Evolutionary conservation across 2,797 vertebrate species (phyloP), one percentile per base, ranked within the genome.

Genomic region (Arremon brunneinucha): DNA sequence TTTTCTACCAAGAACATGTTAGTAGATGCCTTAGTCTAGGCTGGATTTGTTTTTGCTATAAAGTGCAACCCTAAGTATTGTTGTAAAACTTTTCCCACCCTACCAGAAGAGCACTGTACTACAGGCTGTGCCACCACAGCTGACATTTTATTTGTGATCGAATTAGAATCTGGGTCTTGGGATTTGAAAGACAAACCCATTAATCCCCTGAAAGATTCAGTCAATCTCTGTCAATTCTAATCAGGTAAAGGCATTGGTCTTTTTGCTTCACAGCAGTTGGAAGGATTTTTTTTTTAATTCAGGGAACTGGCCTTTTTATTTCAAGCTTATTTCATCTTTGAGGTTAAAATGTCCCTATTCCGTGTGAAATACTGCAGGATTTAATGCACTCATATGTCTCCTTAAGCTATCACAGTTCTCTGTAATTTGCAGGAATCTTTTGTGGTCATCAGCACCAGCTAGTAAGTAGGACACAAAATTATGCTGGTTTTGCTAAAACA

Each of bases 161-260:
- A 96, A 94, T 96, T 97, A 97, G 95, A 96, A 95, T 96, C 72
- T 90, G 75, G 88, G 84, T 97, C 62, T 97, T 96, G 85, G 86
- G 94, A 94, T 97, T 96, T 96, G 87, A 91, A 97, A 97, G 91
- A 63, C 83, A 95, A 94, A 85, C 20, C 3, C 84, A 89, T 96
- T 96, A 96, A 95, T 95, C 87, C 94, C 74, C 83, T 97, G 93
- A 96, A 95, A 85, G 88, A 95, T 93, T 97, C 81, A 88, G 85
- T 95, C 93, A 94, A 74, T 96, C 62, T 86, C 88, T 96, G 93
- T 95, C 94, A 96, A 35, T 86, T 95, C 71, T 87, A 96, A 96
- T 96, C 90, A 87, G 60, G 85, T 86, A 89, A 95, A 96, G 85
- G 69, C 89, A 88, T 44, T 93, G 94, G 80, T 96, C 82, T 46